Conservation (phyloP, 2,888 invertebrate genomes). For the Chloromyia formosa region DNA sequence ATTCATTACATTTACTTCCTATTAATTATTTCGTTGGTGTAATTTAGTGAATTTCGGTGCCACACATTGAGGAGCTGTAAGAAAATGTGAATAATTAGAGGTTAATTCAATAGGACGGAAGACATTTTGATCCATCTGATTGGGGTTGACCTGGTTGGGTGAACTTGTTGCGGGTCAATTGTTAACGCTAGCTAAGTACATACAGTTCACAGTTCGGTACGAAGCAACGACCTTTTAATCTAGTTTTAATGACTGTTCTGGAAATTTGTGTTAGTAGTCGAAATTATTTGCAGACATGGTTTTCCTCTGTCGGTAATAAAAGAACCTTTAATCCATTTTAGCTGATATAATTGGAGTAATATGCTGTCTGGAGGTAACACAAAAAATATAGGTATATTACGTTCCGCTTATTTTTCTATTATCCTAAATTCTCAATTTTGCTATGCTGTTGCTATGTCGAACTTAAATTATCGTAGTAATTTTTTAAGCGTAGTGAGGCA, state of each 20-base stretch:
- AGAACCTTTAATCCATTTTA: no score
- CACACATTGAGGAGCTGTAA: constrained; percentile 30
- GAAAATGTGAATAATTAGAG: constrained; percentile 22
- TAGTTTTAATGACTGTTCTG: neutral
- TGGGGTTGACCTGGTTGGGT: constrained; percentile 24
- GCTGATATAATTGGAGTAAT: no score
- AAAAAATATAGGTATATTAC: no score
- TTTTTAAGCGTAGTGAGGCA: no score
- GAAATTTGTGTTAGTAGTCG: neutral
- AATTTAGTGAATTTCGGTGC: neutral
- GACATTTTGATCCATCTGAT: constrained; percentile 15
- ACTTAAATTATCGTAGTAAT: no score
- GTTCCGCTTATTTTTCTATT: no score
- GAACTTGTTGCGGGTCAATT: neutral
- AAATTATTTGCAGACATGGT: neutral
- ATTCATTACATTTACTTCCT: neutral
- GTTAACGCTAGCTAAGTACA: neutral
- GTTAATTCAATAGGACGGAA: constrained; percentile 20
- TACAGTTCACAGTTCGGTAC: no score
- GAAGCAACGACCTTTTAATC: neutral
- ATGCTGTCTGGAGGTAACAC: no score
- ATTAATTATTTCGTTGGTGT: neutral
- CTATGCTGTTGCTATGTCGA: no score
- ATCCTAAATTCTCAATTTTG: no score
- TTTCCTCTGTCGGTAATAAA: no score